Percentiles rank a stretch among this genome's conserved stretches.
phyloP scores from a whole-genome alignment of 2,888 invertebrate genomes.

The Athalia circularis region DNA sequence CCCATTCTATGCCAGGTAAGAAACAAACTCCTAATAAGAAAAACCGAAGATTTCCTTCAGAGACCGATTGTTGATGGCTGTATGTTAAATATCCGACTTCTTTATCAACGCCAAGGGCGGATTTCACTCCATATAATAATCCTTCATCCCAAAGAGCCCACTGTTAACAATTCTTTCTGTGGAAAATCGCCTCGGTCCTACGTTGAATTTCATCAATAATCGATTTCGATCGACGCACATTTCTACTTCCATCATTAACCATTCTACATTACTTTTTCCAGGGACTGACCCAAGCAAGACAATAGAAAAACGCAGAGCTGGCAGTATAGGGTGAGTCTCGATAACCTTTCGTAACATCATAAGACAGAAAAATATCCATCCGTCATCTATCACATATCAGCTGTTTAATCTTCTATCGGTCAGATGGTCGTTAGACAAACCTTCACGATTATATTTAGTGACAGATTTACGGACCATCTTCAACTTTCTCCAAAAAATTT shows the following conservation, averaged over 20 bases:
- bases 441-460: too few species aligned
- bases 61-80: too few species aligned
- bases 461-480: background rate
- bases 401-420: background rate
- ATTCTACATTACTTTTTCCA: conserved; percentile 72
- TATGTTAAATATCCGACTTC: too few species aligned
- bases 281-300: conserved; percentile 89
- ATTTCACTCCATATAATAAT: too few species aligned
- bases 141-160: too few species aligned
- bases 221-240: background rate
- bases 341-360: background rate
- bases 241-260: background rate
- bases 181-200: too few species aligned
- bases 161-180: too few species aligned
- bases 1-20: conserved; percentile 74
- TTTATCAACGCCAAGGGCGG: too few species aligned
- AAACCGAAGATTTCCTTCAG: background rate
- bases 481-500: background rate
- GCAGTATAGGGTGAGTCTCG: conserved; percentile 85
- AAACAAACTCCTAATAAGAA: conserved; percentile 23
- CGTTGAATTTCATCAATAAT: too few species aligned
- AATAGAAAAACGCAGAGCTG: conserved; percentile 86
- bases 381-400: background rate
- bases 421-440: too few species aligned
- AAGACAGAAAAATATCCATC: background rate